A percentile compares a stretch with the other conserved stretches of the same genome.
phyloP scores from a whole-genome alignment of 2,797 vertebrate genomes.

The Hipposideros larvatus region DNA sequence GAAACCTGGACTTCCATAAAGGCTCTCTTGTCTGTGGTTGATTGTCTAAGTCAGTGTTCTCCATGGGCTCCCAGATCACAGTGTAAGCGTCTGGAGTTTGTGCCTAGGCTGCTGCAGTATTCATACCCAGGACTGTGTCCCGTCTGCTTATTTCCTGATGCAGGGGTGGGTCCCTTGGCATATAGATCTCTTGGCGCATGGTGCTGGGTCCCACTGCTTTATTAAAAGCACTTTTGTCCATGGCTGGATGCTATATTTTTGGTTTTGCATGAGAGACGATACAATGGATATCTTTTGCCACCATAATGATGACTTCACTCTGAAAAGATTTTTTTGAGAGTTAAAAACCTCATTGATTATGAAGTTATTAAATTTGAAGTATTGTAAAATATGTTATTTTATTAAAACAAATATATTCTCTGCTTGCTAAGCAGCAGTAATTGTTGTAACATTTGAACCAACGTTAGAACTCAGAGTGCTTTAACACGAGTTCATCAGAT shows the following conservation, averaged over 20 bases:
- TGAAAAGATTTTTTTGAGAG: neutral
- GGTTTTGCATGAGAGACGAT: neutral
- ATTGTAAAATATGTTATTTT: neutral
- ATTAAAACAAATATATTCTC: constrained; percentile 1
- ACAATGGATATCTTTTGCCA: neutral
- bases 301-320: neutral
- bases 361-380: neutral
- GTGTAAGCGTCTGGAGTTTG: neutral
- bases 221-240: neutral
- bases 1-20: neutral
- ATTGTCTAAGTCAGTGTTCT: neutral
- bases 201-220: neutral
- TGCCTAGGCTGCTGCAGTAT: neutral
- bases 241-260: neutral
- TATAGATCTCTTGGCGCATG: neutral
- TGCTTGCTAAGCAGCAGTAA: neutral
- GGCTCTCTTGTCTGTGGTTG: neutral
- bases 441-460: neutral
- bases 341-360: neutral
- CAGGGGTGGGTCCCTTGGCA: neutral
- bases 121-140: neutral
- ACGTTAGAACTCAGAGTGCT: neutral
- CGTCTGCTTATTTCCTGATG: neutral
- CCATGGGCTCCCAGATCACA: neutral
- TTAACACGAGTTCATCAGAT: neutral